Evolutionary conservation across 2,113 vertebrate species (phyloP), one percentile per base, ranked within the genome.

Genomic region (Nothocercus nigrocapillus): DNA sequence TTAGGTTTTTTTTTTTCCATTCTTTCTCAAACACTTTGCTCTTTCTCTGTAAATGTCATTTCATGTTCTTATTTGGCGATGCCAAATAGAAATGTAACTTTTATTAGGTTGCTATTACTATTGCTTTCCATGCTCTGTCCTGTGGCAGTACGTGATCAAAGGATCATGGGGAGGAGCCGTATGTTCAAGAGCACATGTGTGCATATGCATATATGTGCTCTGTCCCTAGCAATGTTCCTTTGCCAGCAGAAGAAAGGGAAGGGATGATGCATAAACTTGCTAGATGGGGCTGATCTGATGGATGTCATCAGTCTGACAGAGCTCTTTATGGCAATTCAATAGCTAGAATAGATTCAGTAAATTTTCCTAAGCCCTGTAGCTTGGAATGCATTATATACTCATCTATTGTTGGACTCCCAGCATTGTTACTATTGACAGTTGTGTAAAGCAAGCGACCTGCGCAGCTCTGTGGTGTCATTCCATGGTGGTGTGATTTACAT

Each of bases 301-400:
- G 75, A 93, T 85, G 79, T 16, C 69, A 77, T 70, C 49, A 70
- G 75, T 56, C 92, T 94, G 93, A 94, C 92, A 92, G 95, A 85
- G 63, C 81, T 94, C 79, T 96, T 95, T 81, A 79, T 89, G 95
- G 62, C 91, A 84, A 85, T 94, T 72, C 83, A 85, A 74, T 77
- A 92, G 87, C 76, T 87, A 87, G 30, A 85, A 91, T 69, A 36
- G 64, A 20, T 85, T 96, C 92, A 91, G 96, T 90, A 74, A 81
- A 61, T 34, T 86, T 58, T 92, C 67, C 80, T 7, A 32, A 73
- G 47, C 61, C 49, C 64, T 78, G 44, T 18, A 56, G 83, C 81
- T 95, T 10, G 7, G 67, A 56, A 84, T 18, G 19, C 59, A 91
- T 88, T 85, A 79, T 84, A 13, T 36, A 5, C 32, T 54, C 20